Base-by-base conservation (phyloP, 1,140 invertebrate species). In the Drosophila nebulosa region DNA sequence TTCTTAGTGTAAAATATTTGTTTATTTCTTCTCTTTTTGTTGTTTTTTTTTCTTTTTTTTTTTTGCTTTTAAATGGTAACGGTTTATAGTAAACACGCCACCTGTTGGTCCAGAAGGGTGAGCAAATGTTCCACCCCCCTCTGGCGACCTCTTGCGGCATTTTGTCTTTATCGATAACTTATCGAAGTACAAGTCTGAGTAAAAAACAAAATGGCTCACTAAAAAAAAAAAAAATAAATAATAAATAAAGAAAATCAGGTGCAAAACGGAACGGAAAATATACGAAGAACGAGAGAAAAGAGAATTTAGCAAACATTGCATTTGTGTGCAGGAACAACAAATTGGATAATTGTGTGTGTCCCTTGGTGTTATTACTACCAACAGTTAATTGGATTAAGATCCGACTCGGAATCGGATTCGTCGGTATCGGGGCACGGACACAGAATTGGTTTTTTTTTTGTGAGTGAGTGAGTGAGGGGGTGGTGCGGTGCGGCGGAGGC, bases 361-460 rank as follows among this genome's bases (percentile, higher is more conserved):
- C 18, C 27, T 21, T 10, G 39, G 18, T 46, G 18, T 46, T 46
- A 24, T 2, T 22, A 35, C 21, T 21, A 61, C 16, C 39, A 10
- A 24, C 42, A 53, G 26, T 26, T 63, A 63, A 63, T 63, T 63
- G 50, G 61, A 63, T 63, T 63, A 59, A 55, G 24, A 55, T 30
- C 39, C 39, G 39, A 46, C 39, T 46, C 39, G 39, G 39, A 39
- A n/a, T 30, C 6, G 27, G 39, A 46, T 7, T 39, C 39, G 39
- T 39, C 39, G 39, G 39, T 7, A 6, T 14, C 36, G 27, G n/a
- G 39, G 14, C 16, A 46, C 16, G 39, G 39, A 46, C 39, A 46
- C 18, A 18, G 39, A 46, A 46, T 46, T 46, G 39, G 39, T 46
- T 46, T 46, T 46, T 1, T n/a, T n/a, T n/a, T n/a, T n/a, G n/a